phyloP scores from a whole-genome alignment of 2,888 invertebrate genomes.

The Abrostola triplasia region DNA sequence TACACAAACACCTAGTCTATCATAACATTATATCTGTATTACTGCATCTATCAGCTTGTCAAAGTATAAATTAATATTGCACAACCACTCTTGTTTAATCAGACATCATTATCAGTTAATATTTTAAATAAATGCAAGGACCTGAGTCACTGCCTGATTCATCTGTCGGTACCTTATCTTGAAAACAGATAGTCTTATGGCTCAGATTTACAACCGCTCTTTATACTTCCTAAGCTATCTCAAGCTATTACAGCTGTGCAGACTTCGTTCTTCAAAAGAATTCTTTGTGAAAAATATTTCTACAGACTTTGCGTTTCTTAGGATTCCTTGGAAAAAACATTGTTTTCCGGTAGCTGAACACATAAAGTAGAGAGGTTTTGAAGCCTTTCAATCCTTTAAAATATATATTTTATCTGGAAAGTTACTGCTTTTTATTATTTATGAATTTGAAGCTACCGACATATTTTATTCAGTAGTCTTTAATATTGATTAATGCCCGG shows the following conservation, averaged over 20 bases:
- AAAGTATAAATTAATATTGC: constrained; percentile 15
- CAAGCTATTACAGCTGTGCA: neutral
- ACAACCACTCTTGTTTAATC: constrained; percentile 27
- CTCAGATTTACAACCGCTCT: constrained; percentile 24
- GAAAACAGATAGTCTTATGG: constrained; percentile 18
- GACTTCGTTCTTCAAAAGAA: neutral
- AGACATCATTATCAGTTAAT: constrained; percentile 35
- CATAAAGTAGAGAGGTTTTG: no score
- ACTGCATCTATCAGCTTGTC: neutral
- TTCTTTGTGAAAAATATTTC: neutral
- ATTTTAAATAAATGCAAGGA: constrained; percentile 19
- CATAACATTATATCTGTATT: neutral
- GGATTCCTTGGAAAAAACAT: no score
- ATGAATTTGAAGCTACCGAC: no score
- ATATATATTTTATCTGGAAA: no score
- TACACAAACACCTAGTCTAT: neutral
- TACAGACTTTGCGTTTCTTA: no score
- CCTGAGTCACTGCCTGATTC: constrained; percentile 40
- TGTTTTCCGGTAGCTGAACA: no score
- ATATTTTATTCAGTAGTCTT: no score
- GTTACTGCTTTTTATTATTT: no score
- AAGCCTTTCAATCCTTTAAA: no score
- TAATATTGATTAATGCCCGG: no score
- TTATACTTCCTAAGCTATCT: constrained; percentile 14
- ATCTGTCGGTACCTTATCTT: constrained; percentile 38